Conservation (phyloP, 2,113 vertebrate species). For the Microcebus griseorufus region DNA sequence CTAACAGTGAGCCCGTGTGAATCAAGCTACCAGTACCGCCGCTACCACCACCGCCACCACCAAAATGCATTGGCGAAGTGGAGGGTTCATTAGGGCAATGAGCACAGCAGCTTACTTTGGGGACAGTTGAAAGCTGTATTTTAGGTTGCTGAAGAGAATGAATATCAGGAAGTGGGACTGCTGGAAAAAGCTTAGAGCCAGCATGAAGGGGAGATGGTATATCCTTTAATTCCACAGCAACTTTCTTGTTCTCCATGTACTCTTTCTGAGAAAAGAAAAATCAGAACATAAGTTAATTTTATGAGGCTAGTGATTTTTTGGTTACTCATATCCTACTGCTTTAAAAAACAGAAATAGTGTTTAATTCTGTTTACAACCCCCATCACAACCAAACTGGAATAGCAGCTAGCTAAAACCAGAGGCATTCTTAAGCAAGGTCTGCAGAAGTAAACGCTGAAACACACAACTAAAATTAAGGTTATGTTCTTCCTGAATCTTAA, state of each 20-base stretch:
- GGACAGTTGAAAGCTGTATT: constrained; percentile 87
- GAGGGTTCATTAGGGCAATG: constrained; percentile 88
- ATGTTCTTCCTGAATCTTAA: neutral
- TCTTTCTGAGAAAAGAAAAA: constrained; percentile 85
- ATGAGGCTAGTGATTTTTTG: neutral
- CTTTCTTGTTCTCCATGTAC: constrained; percentile 94
- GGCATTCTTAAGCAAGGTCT: neutral
- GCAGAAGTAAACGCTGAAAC: neutral
- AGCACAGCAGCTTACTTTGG: constrained; percentile 96
- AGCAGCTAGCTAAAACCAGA: neutral
- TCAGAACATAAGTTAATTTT: constrained; percentile 21
- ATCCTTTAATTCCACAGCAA: constrained; percentile 92
- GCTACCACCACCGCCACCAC: constrained; percentile 78
- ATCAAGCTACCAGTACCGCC: constrained; percentile 84
- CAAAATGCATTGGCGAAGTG: constrained; percentile 83
- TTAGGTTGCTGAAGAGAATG: constrained; percentile 87
- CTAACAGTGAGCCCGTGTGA: constrained; percentile 85
- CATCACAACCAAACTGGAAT: neutral
- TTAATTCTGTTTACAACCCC: neutral
- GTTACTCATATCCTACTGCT: neutral
- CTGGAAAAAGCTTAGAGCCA: constrained; percentile 86
- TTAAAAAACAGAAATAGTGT: neutral
- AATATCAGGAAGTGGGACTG: constrained; percentile 88
- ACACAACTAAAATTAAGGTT: neutral
- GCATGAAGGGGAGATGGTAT: constrained; percentile 89